Evolutionary conservation across 37 sponge, comb jelly and placozoan genomes (phyloP).

Genomic region (Dysidea cf. avara): DNA sequence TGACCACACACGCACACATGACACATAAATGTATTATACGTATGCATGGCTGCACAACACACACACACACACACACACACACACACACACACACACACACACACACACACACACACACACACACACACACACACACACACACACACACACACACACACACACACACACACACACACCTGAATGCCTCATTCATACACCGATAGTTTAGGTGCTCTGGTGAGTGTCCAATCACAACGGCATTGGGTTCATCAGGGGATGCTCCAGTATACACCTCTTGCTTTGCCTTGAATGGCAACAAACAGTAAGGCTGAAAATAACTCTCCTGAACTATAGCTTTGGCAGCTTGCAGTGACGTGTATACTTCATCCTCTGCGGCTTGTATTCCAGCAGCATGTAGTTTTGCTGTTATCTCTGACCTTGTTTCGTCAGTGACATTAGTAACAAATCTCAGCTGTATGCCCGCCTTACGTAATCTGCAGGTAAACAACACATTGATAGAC

Average conservation of each 20-base stretch:
- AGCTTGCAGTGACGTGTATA: constrained; percentile 60
- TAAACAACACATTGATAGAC: too few relatives aligned
- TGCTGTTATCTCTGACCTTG: constrained; percentile 23
- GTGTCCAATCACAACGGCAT: constrained; percentile 70
- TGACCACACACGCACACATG: too few relatives aligned
- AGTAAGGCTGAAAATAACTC: constrained; percentile 31
- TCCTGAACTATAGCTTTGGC: constrained; percentile 26
- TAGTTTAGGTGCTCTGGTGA: constrained; percentile 57
- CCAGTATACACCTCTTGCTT: constrained; percentile 52
- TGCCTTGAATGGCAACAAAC: constrained; percentile 34
- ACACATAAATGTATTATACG: too few relatives aligned
- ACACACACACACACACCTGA: constrained; percentile 30
- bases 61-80: too few relatives aligned
- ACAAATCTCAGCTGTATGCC: constrained; percentile 48
- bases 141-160: too few relatives aligned
- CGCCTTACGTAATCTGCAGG: too few relatives aligned
- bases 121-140: too few relatives aligned
- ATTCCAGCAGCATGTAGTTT: constrained; percentile 41
- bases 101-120: too few relatives aligned
- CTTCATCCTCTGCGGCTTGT: constrained; percentile 34
- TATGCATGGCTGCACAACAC: too few relatives aligned
- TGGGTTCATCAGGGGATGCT: constrained; percentile 5
- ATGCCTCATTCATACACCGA: constrained; percentile 52
- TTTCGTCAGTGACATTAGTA: constrained; percentile 75
- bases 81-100: too few relatives aligned